Evolutionary conservation across 2,113 vertebrate species (phyloP).

Genomic region (Vidua chalybeata): DNA sequence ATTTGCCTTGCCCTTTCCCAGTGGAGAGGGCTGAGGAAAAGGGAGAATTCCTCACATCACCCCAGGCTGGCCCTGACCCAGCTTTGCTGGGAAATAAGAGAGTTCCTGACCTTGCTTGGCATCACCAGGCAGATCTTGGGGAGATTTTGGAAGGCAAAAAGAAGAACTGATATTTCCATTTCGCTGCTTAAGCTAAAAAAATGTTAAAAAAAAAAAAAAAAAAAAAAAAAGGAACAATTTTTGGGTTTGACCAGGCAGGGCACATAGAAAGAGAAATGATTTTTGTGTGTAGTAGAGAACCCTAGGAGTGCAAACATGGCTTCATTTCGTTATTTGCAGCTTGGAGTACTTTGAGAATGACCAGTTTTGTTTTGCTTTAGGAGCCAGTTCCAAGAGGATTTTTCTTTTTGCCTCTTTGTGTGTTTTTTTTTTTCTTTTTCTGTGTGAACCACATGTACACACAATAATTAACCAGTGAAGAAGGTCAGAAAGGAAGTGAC

Average conservation of each 20-base stretch:
- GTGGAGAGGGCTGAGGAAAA: not conserved
- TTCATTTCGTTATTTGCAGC: constrained; percentile 11
- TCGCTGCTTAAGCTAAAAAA: not conserved
- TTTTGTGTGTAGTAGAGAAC: not conserved
- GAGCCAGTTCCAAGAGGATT: not conserved
- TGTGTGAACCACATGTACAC: not conserved
- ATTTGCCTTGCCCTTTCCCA: not conserved
- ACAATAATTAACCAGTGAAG: constrained; percentile 42
- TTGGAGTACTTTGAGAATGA: not conserved
- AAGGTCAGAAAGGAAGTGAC: constrained; percentile 42
- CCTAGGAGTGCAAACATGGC: not conserved
- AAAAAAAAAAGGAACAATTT: not conserved
- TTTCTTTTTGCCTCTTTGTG: not conserved
- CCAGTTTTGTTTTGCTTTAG: constrained; percentile 20
- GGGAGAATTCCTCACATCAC: not conserved
- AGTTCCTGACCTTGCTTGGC: not conserved
- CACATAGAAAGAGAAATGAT: not conserved
- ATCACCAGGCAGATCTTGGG: not conserved
- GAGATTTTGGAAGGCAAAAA: not conserved
- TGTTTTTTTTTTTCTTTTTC: not conserved
- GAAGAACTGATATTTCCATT: not conserved
- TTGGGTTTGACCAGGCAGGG: not conserved
- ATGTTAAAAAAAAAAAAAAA: not conserved
- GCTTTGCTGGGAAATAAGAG: not conserved
- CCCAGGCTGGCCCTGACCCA: not conserved